Percentiles rank a stretch among this genome's conserved stretches.
These are phyloP conservation scores for Drosophila imparisetae DNA, from an alignment of 2,888 invertebrate genomes.

Conservation along the genomic window DNA sequence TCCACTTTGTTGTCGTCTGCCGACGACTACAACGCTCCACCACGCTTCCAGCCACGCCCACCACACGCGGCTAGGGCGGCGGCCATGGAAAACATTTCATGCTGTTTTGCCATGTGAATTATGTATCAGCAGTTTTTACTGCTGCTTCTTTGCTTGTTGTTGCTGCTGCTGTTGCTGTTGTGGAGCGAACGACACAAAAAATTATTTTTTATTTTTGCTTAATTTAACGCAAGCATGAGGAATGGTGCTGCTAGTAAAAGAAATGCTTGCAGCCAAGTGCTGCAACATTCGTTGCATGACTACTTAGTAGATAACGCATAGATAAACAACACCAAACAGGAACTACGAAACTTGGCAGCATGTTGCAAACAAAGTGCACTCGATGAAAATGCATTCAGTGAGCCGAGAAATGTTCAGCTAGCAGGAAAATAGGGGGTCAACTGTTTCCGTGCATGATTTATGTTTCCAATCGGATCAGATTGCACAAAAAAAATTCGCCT, in stretches of 20 bases:
- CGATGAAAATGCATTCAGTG: constrained; percentile 15
- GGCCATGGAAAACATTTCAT: constrained; percentile 71
- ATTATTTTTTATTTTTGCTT: constrained; percentile 50
- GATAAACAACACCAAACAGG: constrained; percentile 26
- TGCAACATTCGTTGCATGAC: constrained; percentile 47
- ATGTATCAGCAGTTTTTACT: constrained; percentile 60
- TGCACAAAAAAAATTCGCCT: not conserved
- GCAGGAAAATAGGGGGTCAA: constrained; percentile 2
- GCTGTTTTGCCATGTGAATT: constrained; percentile 79
- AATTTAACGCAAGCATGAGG: constrained; percentile 67
- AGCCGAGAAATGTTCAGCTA: constrained; percentile 4
- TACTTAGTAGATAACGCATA: constrained; percentile 30
- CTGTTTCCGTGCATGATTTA: not conserved
- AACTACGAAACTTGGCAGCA: constrained; percentile 7
- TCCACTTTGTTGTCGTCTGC: constrained; percentile 77
- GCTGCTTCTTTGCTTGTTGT: constrained; percentile 9
- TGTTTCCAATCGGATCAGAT: constrained; percentile 8
- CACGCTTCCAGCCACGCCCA: constrained; percentile 44
- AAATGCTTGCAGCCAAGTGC: constrained; percentile 35
- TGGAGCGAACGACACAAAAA: constrained; percentile 41
- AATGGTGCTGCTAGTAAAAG: constrained; percentile 36
- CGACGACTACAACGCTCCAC: constrained; percentile 39
- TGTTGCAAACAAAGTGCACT: constrained; percentile 13
- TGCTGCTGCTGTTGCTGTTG: constrained; percentile 11
- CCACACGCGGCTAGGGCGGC: constrained; percentile 27